Conservation (phyloP, 2,888 invertebrate species). For the Gnatocerus cornutus region DNA sequence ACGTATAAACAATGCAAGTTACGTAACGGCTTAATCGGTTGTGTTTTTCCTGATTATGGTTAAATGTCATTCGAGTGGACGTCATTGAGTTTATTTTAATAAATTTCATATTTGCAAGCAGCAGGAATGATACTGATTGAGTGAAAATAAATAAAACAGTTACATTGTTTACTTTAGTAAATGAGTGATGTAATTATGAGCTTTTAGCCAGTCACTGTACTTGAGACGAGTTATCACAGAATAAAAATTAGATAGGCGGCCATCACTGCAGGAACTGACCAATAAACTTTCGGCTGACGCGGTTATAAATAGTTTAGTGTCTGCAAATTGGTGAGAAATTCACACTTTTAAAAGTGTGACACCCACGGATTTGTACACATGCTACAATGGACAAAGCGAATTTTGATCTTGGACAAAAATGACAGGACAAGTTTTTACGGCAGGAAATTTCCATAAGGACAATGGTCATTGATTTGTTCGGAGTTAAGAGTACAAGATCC, state of each 20-base stretch:
- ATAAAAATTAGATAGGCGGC: conserved; percentile 2
- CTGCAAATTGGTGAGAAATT: too few relatives aligned
- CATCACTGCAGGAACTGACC: too few relatives aligned
- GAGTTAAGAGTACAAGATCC: too few relatives aligned
- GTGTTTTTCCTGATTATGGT: conserved; percentile 30
- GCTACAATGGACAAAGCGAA: too few relatives aligned
- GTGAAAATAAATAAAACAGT: conserved; percentile 47
- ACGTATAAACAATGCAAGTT: conserved; percentile 39
- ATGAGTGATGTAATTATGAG: conserved; percentile 34
- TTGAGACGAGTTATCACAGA: conserved; percentile 8
- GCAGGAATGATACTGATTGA: conserved; percentile 22
- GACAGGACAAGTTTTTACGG: too few relatives aligned
- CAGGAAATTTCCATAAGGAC: too few relatives aligned
- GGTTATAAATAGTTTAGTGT: too few relatives aligned
- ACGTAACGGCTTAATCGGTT: conserved; percentile 34
- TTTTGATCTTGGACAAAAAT: too few relatives aligned
- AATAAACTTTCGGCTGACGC: too few relatives aligned
- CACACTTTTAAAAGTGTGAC: too few relatives aligned
- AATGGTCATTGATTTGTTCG: too few relatives aligned
- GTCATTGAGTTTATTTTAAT: conserved; percentile 47
- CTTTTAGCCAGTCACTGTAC: conserved; percentile 29
- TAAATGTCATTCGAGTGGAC: conserved; percentile 41
- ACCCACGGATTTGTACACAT: too few relatives aligned
- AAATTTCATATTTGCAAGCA: conserved; percentile 34
- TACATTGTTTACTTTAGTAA: conserved; percentile 45